Base-by-base conservation (phyloP, 2,113 vertebrate species). In the Clarias gariepinus region DNA sequence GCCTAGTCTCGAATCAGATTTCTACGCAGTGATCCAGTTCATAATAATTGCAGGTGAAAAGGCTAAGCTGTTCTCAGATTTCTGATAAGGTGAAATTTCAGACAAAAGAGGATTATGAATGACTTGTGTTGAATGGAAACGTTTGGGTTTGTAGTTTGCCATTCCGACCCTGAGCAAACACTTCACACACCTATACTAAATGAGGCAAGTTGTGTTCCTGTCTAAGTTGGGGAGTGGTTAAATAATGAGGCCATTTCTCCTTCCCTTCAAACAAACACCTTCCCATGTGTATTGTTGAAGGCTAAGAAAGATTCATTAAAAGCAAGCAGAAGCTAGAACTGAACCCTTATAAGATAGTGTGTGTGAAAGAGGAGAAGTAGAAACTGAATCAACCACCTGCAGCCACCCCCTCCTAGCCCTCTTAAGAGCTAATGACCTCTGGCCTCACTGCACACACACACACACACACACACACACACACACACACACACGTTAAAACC, bases 301-400 rank as follows among this genome's bases (percentile, higher is more conserved):
- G 55, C 57, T 82, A 80, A 47, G 73, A 68, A 86, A 85, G 86
- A 90, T 86, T 89, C 74, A 90, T 90, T 90, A 90, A 83, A 63
- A 82, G 88, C 53, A 87, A 90, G 21, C 58, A 89, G 41, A 52
- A 69, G 36, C 86, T 84, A 15, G 58, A 68, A 77, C 12, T 60
- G 19, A 85, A 81, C 83, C 63, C 69, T 64, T 68, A 30, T 41
- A 81, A 83, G 66, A 84, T 58, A 66, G 57, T 8, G 4, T 47
- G 68, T 85, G 83, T 85, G 83, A 85, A 82, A 76, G 58, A 55
- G 1, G 47, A 88, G 78, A 85, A 63, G 79, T 61, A 86, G 63
- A 86, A 87, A 84, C 53, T 74, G 83, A 88, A 88, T 80, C 61
- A 74, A 81, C 87, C 85, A 88, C 87, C 89, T 90, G 89, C 82